Conservation (phyloP, 2,888 invertebrate genomes). For the Mechanitis messenoides region DNA sequence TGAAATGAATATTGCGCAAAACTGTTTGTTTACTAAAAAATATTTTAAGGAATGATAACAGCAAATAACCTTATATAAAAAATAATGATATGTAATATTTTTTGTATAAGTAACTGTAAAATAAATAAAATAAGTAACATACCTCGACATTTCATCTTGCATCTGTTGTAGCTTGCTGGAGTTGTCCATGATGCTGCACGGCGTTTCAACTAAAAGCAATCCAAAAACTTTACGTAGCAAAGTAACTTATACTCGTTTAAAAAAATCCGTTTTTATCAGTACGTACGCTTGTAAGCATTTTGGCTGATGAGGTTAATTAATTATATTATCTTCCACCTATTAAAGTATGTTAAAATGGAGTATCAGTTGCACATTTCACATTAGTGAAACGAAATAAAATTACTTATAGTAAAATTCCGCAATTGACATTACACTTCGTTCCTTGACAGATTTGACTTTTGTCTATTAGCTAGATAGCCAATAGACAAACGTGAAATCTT, state of each 20-base stretch:
- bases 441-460: no score
- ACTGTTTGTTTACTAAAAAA: no score
- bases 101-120: neutral
- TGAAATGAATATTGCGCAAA: constrained; percentile 42
- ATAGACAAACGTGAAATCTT: no score
- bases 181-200: constrained; percentile 62
- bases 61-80: neutral
- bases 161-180: constrained; percentile 82
- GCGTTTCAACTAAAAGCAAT: constrained; percentile 66
- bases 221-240: constrained; percentile 68
- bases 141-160: constrained; percentile 95
- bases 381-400: no score
- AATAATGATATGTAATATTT: no score
- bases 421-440: no score
- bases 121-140: constrained; percentile 30
- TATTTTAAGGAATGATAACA: neutral
- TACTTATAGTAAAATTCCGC: no score
- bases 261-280: constrained; percentile 24
- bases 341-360: neutral
- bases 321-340: neutral
- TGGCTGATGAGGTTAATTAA: neutral
- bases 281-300: constrained; percentile 26
- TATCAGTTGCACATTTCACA: no score
- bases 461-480: no score
- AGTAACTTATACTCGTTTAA: constrained; percentile 18